A percentile compares a stretch with the other conserved stretches of the same genome.
Evolutionary conservation across 2,113 vertebrate species (phyloP).

Genomic region (Sinocyclocheilus rhinocerous): DNA sequence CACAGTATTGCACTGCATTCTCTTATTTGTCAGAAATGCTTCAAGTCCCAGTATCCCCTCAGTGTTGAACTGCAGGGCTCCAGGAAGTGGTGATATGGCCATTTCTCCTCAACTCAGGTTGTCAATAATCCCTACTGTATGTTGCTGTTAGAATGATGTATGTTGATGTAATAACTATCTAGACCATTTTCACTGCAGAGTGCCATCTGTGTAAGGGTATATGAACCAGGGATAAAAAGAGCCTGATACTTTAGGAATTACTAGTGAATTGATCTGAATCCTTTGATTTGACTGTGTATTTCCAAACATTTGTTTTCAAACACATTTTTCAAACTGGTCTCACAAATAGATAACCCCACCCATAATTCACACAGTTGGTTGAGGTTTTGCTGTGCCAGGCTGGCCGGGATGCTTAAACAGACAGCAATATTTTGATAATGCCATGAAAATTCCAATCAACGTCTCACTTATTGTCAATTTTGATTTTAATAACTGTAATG

Average conservation of each 20-base stretch:
- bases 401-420: background rate
- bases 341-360: too few species aligned
- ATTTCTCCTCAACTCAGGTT: constrained; percentile 52
- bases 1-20: constrained; percentile 58
- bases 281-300: background rate
- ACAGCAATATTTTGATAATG: background rate
- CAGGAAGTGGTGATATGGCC: constrained; percentile 60
- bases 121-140: constrained; percentile 38
- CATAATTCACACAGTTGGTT: too few species aligned
- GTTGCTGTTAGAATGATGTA: background rate
- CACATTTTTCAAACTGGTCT: too few species aligned
- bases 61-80: constrained; percentile 52
- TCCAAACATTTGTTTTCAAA: background rate
- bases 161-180: background rate
- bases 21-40: constrained; percentile 64
- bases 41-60: constrained; percentile 59
- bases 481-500: too few species aligned
- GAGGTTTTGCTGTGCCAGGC: too few species aligned
- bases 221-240: background rate
- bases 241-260: background rate
- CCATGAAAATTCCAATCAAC: background rate
- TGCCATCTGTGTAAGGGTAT: background rate
- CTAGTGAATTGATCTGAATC: background rate
- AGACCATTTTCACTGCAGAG: background rate
- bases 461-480: background rate